Evolutionary conservation across 2,797 vertebrate species (phyloP), one percentile per base, ranked within the genome.

Genomic region (Nannoperca australis): DNA sequence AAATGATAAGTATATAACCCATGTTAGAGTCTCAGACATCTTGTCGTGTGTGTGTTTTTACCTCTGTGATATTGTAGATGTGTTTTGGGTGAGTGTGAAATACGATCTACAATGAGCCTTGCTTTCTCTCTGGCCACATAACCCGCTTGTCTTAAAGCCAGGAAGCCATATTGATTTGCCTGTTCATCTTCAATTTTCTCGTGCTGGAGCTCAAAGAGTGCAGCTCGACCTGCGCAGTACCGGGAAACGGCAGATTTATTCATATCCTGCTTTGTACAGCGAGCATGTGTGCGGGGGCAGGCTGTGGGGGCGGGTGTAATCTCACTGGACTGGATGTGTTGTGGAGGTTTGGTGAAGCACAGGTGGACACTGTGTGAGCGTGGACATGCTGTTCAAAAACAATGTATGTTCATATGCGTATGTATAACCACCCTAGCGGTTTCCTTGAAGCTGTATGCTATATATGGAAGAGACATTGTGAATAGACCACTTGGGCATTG

Each of bases 251-350:
- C 79, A 87, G 45, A 79, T 82, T 78, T 70, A 85, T 83, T 90
- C 85, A 84, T 85, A 85, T 88, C 78, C 82, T 86, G 75, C 76
- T 70, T 83, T 70, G 61, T 79, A 51, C 73, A 88, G 81, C 70
- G 60, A 86, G 79, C 85, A 90, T 91, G 86, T 88, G 82, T 85
- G 90, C 54, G 86, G 79, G 85, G 79, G 89, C 77, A 84, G 88
- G 77, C 58, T 88, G 88, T 78, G 85, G 82, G 84, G 88, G 88
- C 61, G 78, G 87, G 75, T 84, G 85, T 82, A 71, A 83, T 89
- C 81, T 88, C 86, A 79, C 82, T 85, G 73, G 63, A 80, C 79
- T 78, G 22, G 60, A 84, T 55, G 82, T 87, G 85, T 87, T 88
- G 64, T 79, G 73, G 70, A 85, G 84, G 75, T 79, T 88, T 81